These are phyloP conservation scores for Bettongia penicillata DNA, from an alignment of 2,113 vertebrate species.

Conservation along the genomic window DNA sequence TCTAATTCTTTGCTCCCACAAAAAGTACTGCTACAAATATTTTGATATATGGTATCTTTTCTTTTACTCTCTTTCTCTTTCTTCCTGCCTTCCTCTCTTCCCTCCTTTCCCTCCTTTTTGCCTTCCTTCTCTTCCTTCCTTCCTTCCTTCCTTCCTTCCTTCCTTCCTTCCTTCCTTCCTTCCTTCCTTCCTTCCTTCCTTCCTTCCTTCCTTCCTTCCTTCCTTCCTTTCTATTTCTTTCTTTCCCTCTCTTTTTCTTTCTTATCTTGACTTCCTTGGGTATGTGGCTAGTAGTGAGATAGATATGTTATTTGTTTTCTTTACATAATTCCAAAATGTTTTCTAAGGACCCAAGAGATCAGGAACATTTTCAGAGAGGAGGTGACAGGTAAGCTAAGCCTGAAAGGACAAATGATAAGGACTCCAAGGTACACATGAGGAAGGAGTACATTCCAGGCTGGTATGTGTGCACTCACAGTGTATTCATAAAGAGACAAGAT, in stretches of 20 bases:
- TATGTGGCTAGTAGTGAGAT: neutral
- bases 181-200: too few relatives aligned
- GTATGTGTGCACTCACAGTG: neutral
- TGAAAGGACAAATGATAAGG: neutral
- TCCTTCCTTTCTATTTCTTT: neutral
- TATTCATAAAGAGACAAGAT: neutral
- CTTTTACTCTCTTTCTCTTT: neutral
- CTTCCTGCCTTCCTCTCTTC: neutral
- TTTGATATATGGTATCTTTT: neutral
- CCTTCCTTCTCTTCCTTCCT: too few relatives aligned
- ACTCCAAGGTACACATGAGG: neutral
- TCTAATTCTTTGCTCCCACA: neutral
- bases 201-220: too few relatives aligned
- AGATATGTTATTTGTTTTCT: neutral
- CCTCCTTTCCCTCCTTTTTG: too few relatives aligned
- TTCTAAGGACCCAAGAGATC: neutral
- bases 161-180: too few relatives aligned
- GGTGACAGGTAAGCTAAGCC: neutral
- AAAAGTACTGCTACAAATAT: neutral
- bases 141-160: neutral
- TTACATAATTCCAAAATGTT: neutral
- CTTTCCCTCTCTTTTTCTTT: neutral
- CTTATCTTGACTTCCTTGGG: neutral
- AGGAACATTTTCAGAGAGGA: neutral
- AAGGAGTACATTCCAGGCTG: neutral